These are phyloP conservation scores for Ectemnius lituratus DNA, from an alignment of 2,888 invertebrate genomes.

Conservation along the genomic window DNA sequence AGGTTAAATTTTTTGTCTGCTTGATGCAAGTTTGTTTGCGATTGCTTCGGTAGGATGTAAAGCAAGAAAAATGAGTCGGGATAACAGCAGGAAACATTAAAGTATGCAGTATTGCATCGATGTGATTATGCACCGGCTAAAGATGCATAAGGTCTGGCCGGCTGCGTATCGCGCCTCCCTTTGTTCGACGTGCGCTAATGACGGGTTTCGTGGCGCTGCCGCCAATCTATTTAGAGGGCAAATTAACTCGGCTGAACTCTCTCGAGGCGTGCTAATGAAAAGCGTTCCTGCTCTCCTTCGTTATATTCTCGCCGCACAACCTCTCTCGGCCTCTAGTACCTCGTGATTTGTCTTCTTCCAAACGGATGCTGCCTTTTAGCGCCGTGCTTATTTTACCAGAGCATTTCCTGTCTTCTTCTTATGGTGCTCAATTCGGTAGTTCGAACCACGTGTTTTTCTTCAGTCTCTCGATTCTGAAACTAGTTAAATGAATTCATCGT, in stretches of 20 bases:
- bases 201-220: slow-evolving; percentile 49
- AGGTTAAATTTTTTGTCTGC: no score
- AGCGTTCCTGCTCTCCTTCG: slow-evolving; percentile 47
- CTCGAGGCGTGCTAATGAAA: slow-evolving; percentile 54
- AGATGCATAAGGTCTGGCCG: slow-evolving; percentile 23
- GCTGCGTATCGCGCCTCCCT: slow-evolving; percentile 41
- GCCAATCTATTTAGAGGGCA: slow-evolving; percentile 59
- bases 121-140: slow-evolving; percentile 30
- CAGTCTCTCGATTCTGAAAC: neutral
- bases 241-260: slow-evolving; percentile 56
- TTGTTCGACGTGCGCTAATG: slow-evolving; percentile 54
- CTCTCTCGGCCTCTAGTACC: no score
- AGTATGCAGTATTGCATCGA: slow-evolving; percentile 18
- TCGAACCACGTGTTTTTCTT: neutral
- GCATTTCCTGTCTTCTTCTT: neutral
- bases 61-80: no score
- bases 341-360: slow-evolving; percentile 15
- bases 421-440: neutral
- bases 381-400: neutral
- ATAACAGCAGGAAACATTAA: slow-evolving; percentile 54
- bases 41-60: no score
- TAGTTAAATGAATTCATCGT: neutral
- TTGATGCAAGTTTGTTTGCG: no score
- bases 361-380: neutral
- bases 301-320: slow-evolving; percentile 22